These are phyloP conservation scores for Leptodactylus fuscus DNA, from an alignment of 2,113 vertebrate genomes.

Conservation along the genomic window DNA sequence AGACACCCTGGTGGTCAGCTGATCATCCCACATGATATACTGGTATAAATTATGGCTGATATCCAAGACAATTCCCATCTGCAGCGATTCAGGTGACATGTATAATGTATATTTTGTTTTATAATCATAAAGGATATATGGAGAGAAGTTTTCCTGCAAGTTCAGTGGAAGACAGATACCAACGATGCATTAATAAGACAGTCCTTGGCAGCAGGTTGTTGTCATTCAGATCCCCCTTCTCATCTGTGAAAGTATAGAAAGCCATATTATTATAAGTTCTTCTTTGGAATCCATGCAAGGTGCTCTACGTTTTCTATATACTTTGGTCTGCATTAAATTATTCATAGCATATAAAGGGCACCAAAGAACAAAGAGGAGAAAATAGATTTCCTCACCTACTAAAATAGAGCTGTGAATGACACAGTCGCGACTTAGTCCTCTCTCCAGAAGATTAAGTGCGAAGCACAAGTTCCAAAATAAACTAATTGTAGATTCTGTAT, in stretches of 20 bases:
- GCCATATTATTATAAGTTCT: not conserved
- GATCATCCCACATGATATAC: too few relatives aligned
- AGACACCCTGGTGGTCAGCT: too few relatives aligned
- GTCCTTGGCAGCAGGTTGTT: conserved; percentile 84
- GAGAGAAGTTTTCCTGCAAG: conserved; percentile 90
- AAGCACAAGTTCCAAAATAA: conserved; percentile 13
- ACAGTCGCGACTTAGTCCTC: not conserved
- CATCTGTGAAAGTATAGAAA: conserved; percentile 77
- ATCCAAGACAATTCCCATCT: too few relatives aligned
- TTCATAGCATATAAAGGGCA: not conserved
- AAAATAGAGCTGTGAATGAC: conserved; percentile 25
- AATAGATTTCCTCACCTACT: not conserved
- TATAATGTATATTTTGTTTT: too few relatives aligned
- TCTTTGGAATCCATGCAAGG: not conserved
- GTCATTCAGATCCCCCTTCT: conserved; percentile 80
- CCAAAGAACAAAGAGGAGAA: not conserved
- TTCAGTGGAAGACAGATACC: conserved; percentile 94
- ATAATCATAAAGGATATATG: conserved; percentile 93
- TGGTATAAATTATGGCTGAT: too few relatives aligned
- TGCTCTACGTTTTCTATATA: not conserved
- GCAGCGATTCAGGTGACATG: too few relatives aligned
- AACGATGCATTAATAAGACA: conserved; percentile 96
- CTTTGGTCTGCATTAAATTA: not conserved
- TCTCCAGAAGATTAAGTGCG: conserved; percentile 5
- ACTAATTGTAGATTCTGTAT: not conserved